Evolutionary conservation across 2,888 invertebrate genomes (phyloP).

Genomic region (Pristionchus arcanus): DNA sequence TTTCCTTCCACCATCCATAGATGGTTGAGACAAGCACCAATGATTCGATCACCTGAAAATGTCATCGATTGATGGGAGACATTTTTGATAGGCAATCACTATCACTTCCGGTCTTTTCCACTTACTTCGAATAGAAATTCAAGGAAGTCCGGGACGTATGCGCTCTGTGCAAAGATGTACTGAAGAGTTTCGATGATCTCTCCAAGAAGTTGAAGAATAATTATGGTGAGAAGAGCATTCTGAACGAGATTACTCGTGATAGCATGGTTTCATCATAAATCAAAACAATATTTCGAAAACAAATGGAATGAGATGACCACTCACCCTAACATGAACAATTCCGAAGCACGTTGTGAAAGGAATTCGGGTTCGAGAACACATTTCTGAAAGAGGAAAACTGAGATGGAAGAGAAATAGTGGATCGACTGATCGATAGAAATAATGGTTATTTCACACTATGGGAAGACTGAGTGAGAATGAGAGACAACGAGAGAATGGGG

Average conservation of each 20-base stretch:
- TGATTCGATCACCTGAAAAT: conserved; percentile 43
- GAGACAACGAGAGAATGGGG: neutral
- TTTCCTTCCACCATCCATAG: conserved; percentile 47
- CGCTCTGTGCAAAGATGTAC: conserved; percentile 38
- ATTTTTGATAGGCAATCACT: neutral
- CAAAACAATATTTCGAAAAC: no score
- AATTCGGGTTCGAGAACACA: conserved; percentile 28
- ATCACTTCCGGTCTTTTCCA: neutral
- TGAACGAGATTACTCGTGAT: neutral
- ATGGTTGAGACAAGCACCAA: conserved; percentile 15
- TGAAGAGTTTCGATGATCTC: conserved; percentile 50
- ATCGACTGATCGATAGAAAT: neutral
- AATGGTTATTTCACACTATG: neutral
- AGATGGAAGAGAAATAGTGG: neutral
- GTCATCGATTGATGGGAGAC: neutral
- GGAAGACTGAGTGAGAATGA: neutral
- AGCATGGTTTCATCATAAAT: neutral
- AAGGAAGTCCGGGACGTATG: neutral
- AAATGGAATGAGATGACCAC: neutral
- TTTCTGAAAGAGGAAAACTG: neutral
- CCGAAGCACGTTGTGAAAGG: conserved; percentile 52
- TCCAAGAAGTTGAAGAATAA: neutral
- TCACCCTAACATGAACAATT: conserved; percentile 14
- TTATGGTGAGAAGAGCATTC: conserved; percentile 19
- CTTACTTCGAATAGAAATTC: conserved; percentile 50